A percentile compares a stretch with the other conserved stretches of the same genome.
Conservation (phyloP, 2,797 vertebrate genomes). For the Linurgus olivaceus region DNA sequence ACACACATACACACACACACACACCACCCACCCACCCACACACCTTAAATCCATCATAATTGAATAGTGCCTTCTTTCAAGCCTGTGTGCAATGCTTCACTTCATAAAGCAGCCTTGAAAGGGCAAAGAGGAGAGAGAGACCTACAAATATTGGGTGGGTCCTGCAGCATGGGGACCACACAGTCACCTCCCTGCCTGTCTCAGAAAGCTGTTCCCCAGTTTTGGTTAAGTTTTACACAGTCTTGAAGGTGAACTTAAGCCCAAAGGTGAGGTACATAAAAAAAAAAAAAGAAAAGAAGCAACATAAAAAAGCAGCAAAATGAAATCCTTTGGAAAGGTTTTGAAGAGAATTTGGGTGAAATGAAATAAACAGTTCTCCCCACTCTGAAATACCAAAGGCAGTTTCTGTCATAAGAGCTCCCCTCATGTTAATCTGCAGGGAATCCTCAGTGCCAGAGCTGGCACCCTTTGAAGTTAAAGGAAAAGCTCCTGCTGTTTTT, state of each 20-base stretch:
- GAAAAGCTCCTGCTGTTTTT: background rate
- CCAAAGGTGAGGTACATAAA: background rate
- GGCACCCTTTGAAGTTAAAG: constrained; percentile 7
- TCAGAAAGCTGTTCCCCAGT: background rate
- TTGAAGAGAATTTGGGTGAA: background rate
- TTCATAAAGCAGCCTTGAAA: background rate
- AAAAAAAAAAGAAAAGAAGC: background rate
- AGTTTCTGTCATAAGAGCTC: background rate
- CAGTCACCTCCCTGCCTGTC: background rate
- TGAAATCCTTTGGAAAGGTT: background rate
- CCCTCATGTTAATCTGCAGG: background rate
- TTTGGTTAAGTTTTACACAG: background rate
- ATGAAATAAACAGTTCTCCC: background rate
- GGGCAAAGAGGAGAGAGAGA: background rate
- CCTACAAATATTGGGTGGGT: background rate
- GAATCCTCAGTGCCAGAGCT: background rate
- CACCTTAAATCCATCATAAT: background rate
- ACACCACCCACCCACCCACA: accelerated
- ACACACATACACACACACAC: background rate
- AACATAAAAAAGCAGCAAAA: background rate
- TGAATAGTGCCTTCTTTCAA: background rate
- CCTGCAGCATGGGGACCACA: background rate
- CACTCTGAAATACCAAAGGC: background rate
- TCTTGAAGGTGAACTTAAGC: background rate
- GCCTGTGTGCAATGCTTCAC: accelerated